Percentiles rank a stretch among this genome's conserved stretches.
Conservation (phyloP, 1,140 invertebrate species). For the Cardiocondyla obscurior region DNA sequence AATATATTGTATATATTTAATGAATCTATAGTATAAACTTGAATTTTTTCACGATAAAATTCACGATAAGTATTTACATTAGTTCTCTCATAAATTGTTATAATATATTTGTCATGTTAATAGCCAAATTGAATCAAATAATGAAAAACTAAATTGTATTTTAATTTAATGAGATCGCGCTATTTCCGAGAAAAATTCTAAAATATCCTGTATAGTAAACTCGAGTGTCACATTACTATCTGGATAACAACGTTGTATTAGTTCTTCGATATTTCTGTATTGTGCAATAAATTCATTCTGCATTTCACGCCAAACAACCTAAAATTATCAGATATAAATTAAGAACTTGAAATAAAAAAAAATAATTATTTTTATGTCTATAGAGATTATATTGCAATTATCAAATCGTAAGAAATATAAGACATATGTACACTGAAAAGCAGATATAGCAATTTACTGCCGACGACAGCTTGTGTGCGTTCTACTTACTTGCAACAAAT, state of each 20-base stretch:
- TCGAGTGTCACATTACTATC: conserved; percentile 97
- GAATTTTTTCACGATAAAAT: too few species aligned
- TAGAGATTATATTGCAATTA: neutral
- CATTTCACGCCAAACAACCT: conserved; percentile 99
- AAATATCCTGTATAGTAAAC: conserved; percentile 98
- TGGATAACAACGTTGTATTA: conserved; percentile 98
- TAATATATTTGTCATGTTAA: conserved; percentile 20
- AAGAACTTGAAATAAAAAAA: neutral
- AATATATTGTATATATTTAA: neutral
- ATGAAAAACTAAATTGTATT: neutral
- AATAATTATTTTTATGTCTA: neutral
- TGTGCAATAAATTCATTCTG: conserved; percentile 99
- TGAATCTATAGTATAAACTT: neutral
- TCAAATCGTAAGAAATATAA: neutral
- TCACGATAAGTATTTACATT: too few species aligned
- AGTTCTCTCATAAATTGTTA: neutral
- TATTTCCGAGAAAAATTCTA: conserved; percentile 99
- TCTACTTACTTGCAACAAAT: conserved; percentile 91
- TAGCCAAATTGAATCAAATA: neutral
- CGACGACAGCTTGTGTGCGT: too few species aligned
- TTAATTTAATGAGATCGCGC: conserved; percentile 91
- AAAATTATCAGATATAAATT: conserved; percentile 1
- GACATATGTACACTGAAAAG: too few species aligned
- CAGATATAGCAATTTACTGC: too few species aligned
- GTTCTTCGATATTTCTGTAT: conserved; percentile 96